A percentile compares a stretch with the other conserved stretches of the same genome.
phyloP scores from a whole-genome alignment of 2,888 invertebrate species.

The Cheiracanthium punctorium region DNA sequence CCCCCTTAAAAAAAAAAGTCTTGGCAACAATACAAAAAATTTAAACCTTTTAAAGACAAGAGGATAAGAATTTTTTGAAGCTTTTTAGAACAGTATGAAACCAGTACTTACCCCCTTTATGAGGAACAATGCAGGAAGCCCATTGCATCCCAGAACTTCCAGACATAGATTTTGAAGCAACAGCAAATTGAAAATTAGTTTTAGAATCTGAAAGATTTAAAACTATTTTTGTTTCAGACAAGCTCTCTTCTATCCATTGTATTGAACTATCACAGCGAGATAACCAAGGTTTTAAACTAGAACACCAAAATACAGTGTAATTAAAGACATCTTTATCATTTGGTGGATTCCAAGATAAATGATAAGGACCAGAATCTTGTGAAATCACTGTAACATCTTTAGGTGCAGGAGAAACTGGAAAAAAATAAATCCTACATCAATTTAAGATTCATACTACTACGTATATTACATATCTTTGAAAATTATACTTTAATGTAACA shows the following conservation, averaged over 20 bases:
- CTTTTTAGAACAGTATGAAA: too few species aligned
- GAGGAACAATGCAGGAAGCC: conserved; percentile 67
- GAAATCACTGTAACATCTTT: conserved; percentile 61
- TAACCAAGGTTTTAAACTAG: conserved; percentile 41
- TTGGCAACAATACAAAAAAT: too few species aligned
- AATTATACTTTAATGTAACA: too few species aligned
- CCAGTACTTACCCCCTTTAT: conserved; percentile 53
- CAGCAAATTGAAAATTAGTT: conserved; percentile 67
- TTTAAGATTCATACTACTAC: too few species aligned
- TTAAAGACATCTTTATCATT: not conserved
- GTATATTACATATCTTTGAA: too few species aligned
- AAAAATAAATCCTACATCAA: not conserved
- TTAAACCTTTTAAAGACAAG: too few species aligned
- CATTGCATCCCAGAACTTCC: conserved; percentile 66
- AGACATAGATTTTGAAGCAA: conserved; percentile 34
- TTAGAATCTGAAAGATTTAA: conserved; percentile 34
- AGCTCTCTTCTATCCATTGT: conserved; percentile 34
- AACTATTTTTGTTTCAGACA: conserved; percentile 21
- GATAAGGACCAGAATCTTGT: conserved; percentile 53
- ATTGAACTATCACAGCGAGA: conserved; percentile 57
- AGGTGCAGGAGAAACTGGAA: conserved; percentile 45
- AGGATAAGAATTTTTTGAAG: too few species aligned
- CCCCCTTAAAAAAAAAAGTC: too few species aligned
- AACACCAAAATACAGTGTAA: conserved; percentile 67
- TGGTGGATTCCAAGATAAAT: conserved; percentile 42